phyloP scores from a whole-genome alignment of 2,888 invertebrate species.

The Taphrorychus bicolor region DNA sequence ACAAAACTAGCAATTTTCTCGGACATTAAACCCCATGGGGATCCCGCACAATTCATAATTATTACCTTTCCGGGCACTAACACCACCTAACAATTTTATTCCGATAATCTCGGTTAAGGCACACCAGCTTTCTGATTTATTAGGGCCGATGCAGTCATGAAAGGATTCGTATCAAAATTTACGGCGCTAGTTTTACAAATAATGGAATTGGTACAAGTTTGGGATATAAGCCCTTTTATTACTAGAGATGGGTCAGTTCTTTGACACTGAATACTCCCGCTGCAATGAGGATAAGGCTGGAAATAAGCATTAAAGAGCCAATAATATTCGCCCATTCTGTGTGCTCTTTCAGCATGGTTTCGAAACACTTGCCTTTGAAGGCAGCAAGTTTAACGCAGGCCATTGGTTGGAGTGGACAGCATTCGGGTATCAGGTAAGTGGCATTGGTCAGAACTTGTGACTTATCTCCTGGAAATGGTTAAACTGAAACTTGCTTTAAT shows the following conservation, averaged over 20 bases:
- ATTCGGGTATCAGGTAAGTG: constrained; percentile 22
- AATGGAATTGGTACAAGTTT: neutral
- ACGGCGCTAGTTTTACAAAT: neutral
- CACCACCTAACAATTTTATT: constrained; percentile 13
- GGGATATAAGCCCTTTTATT: too few relatives aligned
- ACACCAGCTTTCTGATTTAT: constrained; percentile 16
- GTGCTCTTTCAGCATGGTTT: constrained; percentile 4
- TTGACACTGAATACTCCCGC: neutral
- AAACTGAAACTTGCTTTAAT: neutral
- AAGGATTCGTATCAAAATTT: neutral
- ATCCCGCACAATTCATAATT: neutral
- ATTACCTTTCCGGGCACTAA: neutral
- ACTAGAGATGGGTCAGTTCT: neutral
- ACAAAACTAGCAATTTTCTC: neutral
- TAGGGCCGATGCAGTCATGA: neutral
- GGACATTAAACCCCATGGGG: neutral
- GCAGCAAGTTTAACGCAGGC: constrained; percentile 16
- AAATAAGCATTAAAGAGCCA: constrained; percentile 2
- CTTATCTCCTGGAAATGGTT: constrained; percentile 16
- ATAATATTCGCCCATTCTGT: constrained; percentile 11
- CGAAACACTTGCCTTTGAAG: constrained; percentile 9
- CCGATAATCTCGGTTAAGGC: constrained; percentile 10
- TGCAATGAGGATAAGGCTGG: neutral
- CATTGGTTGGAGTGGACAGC: constrained; percentile 1
- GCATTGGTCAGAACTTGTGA: constrained; percentile 1